Conservation (phyloP, 1,140 invertebrate species). For the Danaus plexippus region DNA sequence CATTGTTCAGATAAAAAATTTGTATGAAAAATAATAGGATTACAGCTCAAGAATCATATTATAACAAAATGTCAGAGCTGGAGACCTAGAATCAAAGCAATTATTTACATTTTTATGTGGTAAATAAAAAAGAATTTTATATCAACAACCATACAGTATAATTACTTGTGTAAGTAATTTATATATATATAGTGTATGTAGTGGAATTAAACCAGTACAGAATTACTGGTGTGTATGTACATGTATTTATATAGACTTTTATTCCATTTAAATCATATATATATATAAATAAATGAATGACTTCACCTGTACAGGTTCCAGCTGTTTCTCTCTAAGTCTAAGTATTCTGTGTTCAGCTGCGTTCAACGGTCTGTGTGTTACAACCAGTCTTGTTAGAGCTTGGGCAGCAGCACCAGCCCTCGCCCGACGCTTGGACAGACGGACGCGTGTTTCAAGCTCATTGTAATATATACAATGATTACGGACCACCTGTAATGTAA, state of each 20-base stretch:
- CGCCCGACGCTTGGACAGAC: slow-evolving; percentile 90
- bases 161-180: too few relatives aligned
- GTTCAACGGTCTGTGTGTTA: slow-evolving; percentile 92
- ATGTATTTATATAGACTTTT: too few relatives aligned
- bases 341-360: slow-evolving; percentile 90
- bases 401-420: slow-evolving; percentile 77
- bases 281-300: neutral
- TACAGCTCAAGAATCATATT: too few relatives aligned
- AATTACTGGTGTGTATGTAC: too few relatives aligned
- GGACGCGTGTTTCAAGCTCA: slow-evolving; percentile 95
- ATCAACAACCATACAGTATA: neutral
- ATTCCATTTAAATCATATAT: too few relatives aligned
- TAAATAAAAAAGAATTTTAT: slow-evolving; percentile 1
- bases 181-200: too few relatives aligned
- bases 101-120: neutral
- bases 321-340: slow-evolving; percentile 85
- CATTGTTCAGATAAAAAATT: too few relatives aligned
- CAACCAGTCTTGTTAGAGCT: slow-evolving; percentile 88
- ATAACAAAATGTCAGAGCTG: neutral
- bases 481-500: slow-evolving; percentile 76
- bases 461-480: slow-evolving; percentile 96
- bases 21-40: too few relatives aligned
- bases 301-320: slow-evolving; percentile 82
- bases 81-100: neutral
- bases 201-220: too few relatives aligned